These are phyloP conservation scores for Rhynchonycteris naso DNA, from an alignment of 2,797 vertebrate species.

Conservation along the genomic window DNA sequence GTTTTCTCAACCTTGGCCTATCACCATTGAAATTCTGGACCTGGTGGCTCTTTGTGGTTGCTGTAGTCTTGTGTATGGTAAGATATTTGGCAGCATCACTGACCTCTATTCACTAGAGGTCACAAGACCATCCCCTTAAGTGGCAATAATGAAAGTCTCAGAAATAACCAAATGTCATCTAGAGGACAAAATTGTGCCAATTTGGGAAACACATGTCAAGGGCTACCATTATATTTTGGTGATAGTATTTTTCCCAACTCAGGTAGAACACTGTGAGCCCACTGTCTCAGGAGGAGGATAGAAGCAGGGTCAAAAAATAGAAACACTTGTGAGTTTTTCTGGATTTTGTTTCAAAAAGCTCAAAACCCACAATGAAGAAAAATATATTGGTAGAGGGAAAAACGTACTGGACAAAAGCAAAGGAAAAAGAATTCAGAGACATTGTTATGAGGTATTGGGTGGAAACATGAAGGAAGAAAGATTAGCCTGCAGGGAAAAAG, in stretches of 20 bases:
- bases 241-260: not conserved
- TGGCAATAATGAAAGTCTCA: not conserved
- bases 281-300: not conserved
- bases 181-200: not conserved
- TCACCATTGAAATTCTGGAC: not conserved
- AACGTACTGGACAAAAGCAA: not conserved
- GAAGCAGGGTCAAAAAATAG: not conserved
- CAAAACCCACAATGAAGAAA: not conserved
- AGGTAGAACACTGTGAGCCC: not conserved
- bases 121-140: not conserved
- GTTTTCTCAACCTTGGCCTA: not conserved
- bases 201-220: not conserved
- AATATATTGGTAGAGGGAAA: not conserved
- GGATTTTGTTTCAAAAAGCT: not conserved
- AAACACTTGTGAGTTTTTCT: not conserved
- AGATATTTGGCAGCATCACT: not conserved
- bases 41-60: not conserved
- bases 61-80: fast-evolving
- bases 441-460: not conserved
- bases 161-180: not conserved
- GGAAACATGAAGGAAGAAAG: not conserved
- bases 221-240: not conserved
- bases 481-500: not conserved
- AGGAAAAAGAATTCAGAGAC: not conserved
- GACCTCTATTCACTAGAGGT: not conserved